These are phyloP conservation scores for Halesus radiatus DNA, from an alignment of 1,140 invertebrate genomes.

Conservation along the genomic window DNA sequence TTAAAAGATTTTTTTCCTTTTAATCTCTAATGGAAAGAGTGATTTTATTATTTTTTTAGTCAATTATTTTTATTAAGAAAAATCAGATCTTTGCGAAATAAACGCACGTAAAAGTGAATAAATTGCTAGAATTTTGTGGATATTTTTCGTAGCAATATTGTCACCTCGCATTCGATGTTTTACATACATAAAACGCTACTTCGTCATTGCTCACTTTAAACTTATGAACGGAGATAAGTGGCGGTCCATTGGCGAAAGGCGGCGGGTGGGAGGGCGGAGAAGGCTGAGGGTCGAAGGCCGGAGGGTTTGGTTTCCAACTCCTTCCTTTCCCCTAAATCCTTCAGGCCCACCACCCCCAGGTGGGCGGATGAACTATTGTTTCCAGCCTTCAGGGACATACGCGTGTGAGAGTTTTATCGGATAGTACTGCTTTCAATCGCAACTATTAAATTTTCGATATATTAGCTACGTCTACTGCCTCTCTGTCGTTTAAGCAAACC, in stretches of 20 bases:
- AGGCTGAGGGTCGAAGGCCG: not conserved
- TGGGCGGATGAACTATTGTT: conserved; percentile 47
- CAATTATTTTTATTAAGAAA: no score
- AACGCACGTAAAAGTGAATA: no score
- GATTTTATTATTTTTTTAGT: no score
- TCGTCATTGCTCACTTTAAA: conserved; percentile 52
- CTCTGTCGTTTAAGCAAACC: no score
- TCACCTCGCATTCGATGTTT: conserved; percentile 3
- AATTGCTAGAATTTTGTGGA: no score
- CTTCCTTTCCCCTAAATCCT: not conserved
- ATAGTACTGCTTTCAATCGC: conserved; percentile 50
- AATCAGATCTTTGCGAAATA: no score
- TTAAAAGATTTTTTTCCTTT: no score
- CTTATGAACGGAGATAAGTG: conserved; percentile 41
- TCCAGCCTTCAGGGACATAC: conserved; percentile 45
- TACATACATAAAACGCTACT: conserved; percentile 46
- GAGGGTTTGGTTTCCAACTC: not conserved
- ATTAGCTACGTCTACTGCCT: conserved; percentile 15
- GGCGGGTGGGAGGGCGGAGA: not conserved
- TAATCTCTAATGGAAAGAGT: no score
- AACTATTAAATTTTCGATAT: conserved; percentile 46
- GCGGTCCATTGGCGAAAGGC: not conserved
- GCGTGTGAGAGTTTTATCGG: conserved; percentile 48
- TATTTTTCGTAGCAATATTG: not conserved
- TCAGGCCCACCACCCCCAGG: conserved; percentile 6